Percentiles rank a stretch among this genome's conserved stretches.
Conservation (phyloP, 2,113 vertebrate genomes). For the Todiramphus saurophagus region DNA sequence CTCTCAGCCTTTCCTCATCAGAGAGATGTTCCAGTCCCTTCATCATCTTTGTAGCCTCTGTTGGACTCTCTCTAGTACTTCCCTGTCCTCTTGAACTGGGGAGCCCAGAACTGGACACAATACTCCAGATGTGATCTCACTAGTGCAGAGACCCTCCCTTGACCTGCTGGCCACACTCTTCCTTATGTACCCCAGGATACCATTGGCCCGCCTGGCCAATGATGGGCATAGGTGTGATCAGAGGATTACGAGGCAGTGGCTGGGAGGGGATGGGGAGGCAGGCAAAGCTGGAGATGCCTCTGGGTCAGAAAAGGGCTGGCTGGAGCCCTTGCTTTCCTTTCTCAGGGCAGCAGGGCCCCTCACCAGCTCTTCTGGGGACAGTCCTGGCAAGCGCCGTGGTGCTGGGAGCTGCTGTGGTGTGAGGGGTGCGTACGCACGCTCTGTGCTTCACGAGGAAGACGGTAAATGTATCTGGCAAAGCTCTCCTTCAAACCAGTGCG, state of each 20-base stretch:
- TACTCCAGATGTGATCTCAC: too few species aligned
- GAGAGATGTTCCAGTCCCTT: too few species aligned
- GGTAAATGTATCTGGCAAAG: neutral
- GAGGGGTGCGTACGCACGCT: fast-evolving
- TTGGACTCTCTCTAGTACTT: too few species aligned
- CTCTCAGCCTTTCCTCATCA: too few species aligned
- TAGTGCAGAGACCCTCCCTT: too few species aligned
- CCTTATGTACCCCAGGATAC: too few species aligned
- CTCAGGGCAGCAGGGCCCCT: neutral
- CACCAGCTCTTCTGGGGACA: neutral
- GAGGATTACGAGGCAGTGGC: neutral
- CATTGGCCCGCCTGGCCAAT: too few species aligned
- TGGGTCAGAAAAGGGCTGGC: neutral
- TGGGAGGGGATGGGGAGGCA: neutral
- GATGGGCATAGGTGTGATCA: neutral
- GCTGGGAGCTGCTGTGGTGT: neutral
- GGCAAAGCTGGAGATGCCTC: neutral
- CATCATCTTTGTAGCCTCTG: too few species aligned
- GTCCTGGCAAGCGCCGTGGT: neutral
- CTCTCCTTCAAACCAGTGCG: neutral
- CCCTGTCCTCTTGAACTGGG: too few species aligned
- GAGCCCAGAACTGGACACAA: too few species aligned
- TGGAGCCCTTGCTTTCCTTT: too few species aligned
- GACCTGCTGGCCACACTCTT: too few species aligned
- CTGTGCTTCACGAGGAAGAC: neutral